Base-by-base conservation (phyloP, 2,113 vertebrate genomes). In the Pluvianellus socialis region DNA sequence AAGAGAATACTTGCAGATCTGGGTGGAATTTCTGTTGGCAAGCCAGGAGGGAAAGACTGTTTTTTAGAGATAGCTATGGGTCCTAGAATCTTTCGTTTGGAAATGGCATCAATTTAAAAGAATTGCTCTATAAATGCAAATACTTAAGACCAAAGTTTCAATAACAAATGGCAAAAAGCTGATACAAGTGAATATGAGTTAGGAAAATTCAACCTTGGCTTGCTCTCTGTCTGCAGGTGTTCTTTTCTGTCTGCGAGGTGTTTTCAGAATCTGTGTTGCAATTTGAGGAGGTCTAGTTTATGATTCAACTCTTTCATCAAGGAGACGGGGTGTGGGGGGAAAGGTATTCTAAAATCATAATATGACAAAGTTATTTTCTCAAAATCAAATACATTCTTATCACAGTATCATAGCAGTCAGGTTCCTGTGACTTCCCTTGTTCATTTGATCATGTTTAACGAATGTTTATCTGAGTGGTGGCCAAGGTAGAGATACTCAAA, bases 1-100 rank as follows among this genome's bases (percentile, higher is more conserved):
- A 77, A 84, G 59, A 79, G 59, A 91, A 72, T 77, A 27, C 35
- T 81, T 91, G 44, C 67, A 80, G 30, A 92, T 73, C 67, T 59
- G 49, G 12, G 27, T 53, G 85, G 70, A 95, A 95, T 97, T 95
- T 93, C 68, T 92, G 13, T 71, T 95, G 79, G 86, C 85, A 90
- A 88, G 76, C 55, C 4, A 22, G 14, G 15, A 52, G 63, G 32
- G 83, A 92, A 90, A 83, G 59, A 77, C 1, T 77, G 52, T 55
- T 58, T 92, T 91, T 81, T 72, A 84, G 52, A 72, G 14, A 52
- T 56, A 74, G 33, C 40, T 94, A 5, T 67, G 19, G 35, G 32
- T 93, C 79, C 79, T 72, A 95, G 56, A 89, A 71, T 59, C 55
- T 93, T 93, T 22, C 23, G 32, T 88, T 88, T 94, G 58, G 61